phyloP scores from a whole-genome alignment of 2,888 invertebrate genomes.

The Lymantria monacha region DNA sequence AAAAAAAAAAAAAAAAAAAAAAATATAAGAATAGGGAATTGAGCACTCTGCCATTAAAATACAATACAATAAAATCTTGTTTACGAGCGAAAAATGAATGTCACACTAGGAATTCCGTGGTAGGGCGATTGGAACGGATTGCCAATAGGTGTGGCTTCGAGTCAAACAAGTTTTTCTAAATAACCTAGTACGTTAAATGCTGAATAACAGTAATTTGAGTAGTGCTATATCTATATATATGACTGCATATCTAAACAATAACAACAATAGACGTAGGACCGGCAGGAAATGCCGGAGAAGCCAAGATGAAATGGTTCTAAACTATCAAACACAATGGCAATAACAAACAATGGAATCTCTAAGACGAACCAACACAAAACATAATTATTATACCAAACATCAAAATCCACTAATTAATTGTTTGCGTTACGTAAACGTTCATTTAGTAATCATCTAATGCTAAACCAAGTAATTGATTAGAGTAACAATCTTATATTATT shows the following conservation, averaged over 20 bases:
- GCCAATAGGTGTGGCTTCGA: no score
- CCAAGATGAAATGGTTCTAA: conserved; percentile 51
- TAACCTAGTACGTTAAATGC: no score
- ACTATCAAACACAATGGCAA: conserved; percentile 63
- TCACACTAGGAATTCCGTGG: no score
- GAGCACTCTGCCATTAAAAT: no score
- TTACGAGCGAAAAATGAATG: no score
- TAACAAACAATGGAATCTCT: conserved; percentile 51
- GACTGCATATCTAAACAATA: conserved; percentile 46
- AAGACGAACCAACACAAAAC: conserved; percentile 31
- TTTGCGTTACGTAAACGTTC: conserved; percentile 17
- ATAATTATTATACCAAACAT: conserved; percentile 10
- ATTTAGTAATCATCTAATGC: conserved; percentile 22
- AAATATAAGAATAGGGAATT: no score
- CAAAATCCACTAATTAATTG: conserved; percentile 12
- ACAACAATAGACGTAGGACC: conserved; percentile 56
- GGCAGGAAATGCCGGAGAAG: conserved; percentile 70
- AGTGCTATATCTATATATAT: conserved; percentile 6
- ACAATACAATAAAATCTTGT: no score
- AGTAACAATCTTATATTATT: conserved; percentile 7
- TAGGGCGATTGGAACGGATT: no score
- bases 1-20: no score
- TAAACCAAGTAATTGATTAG: conserved; percentile 24
- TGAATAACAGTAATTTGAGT: no score
- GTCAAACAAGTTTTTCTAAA: no score